Conservation (phyloP, 2,888 invertebrate genomes). For the Diplolepis rosae region DNA sequence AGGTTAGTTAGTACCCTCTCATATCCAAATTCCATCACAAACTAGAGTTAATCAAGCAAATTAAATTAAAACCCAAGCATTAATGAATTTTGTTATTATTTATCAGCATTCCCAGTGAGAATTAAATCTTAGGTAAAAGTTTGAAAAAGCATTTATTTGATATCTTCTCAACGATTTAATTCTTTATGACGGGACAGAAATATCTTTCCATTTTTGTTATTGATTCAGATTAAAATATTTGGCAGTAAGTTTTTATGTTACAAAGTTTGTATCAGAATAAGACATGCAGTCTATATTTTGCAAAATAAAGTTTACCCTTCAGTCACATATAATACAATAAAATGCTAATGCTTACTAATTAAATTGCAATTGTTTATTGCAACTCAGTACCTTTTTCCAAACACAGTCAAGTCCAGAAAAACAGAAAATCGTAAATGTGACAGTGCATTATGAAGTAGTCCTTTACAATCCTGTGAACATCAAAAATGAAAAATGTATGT, state of each 20-base stretch:
- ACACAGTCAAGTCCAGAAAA: constrained; percentile 15
- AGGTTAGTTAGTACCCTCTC: not conserved
- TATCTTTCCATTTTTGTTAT: not conserved
- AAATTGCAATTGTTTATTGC: constrained; percentile 4
- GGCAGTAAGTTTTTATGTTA: not conserved
- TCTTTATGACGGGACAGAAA: too few species aligned
- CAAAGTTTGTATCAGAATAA: not conserved
- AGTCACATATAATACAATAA: constrained; percentile 9
- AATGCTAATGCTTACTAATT: constrained; percentile 16
- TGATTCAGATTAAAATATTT: not conserved
- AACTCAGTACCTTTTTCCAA: not conserved
- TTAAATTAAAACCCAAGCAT: not conserved
- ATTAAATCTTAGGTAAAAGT: too few species aligned
- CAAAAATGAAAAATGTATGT: not conserved
- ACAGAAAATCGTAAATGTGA: constrained; percentile 11
- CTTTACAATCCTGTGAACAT: constrained; percentile 20
- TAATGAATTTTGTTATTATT: not conserved
- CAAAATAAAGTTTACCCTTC: not conserved
- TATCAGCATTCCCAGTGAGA: too few species aligned
- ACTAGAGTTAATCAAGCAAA: not conserved
- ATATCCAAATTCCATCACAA: constrained; percentile 5
- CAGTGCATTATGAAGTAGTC: not conserved
- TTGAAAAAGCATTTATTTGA: too few species aligned
- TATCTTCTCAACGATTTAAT: too few species aligned
- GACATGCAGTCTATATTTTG: not conserved